Evolutionary conservation across 2,888 invertebrate species (phyloP), one percentile per base, ranked within the genome.

Genomic region (Orchesellides sinensis): DNA sequence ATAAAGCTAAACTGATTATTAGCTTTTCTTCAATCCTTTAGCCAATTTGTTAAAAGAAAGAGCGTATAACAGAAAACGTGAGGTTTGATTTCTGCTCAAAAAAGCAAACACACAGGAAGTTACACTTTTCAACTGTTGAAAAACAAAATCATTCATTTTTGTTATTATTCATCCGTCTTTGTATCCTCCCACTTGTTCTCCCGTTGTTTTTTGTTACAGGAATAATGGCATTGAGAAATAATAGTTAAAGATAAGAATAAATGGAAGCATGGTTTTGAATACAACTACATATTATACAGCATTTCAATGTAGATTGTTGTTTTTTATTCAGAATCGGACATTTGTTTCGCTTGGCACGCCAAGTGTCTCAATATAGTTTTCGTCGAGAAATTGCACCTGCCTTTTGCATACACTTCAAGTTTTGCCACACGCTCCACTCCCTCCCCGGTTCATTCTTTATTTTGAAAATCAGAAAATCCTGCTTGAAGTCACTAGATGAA

Each of bases 161-260:
- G 23, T 32, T n/a, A 3, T 40, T 5, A 32, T 61, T n/a, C 17
- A n/a, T 61, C 61, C 29, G 17, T 29, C 19, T 61, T 35, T 12
- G 29, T 29, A n/a, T 40, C 10, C 10, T 40, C 10, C 40, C 8
- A 40, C 19, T n/a, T n/a, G n/a, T n/a, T n/a, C n/a, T 70, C 70
- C 70, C 70, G 70, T 70, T 70, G 35, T 25, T 21, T 47, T 54
- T 54, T 72, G 72, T 72, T 72, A 49, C 72, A 72, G 72, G 61
- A 69, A 69, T 32, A n/a, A n/a, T n/a, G n/a, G n/a, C n/a, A n/a
- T n/a, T n/a, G n/a, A n/a, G n/a, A n/a, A n/a, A n/a, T n/a, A n/a
- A n/a, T n/a, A n/a, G n/a, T n/a, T n/a, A n/a, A n/a, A n/a, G n/a
- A n/a, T n/a, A n/a, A n/a, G n/a, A n/a, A n/a, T n/a, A n/a, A n/a